A percentile compares a stretch with the other conserved stretches of the same genome.
phyloP scores from a whole-genome alignment of 2,797 vertebrate species.

The Sardinella longiceps region DNA sequence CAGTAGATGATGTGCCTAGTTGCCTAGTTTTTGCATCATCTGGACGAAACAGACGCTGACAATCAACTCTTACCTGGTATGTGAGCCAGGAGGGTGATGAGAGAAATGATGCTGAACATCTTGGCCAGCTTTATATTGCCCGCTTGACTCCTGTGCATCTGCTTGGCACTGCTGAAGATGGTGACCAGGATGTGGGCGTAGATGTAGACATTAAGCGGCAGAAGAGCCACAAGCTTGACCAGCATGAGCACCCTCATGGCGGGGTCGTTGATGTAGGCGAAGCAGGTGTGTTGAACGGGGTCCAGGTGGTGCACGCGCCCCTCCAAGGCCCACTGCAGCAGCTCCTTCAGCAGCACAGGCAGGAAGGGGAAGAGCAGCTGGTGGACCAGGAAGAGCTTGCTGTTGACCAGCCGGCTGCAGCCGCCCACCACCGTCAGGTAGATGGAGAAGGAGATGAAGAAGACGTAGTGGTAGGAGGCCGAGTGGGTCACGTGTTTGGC shows the following conservation, averaged over 20 bases:
- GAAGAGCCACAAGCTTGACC: constrained; percentile 47
- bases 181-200: constrained; percentile 62
- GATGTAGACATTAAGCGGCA: constrained; percentile 64
- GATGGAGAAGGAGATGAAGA: constrained; percentile 69
- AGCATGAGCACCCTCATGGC: constrained; percentile 54
- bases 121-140: constrained; percentile 61
- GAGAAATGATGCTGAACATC: constrained; percentile 63
- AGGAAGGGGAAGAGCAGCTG: constrained; percentile 64
- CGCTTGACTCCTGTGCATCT: constrained; percentile 63
- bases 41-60: not conserved
- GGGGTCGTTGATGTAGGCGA: constrained; percentile 65
- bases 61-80: constrained; percentile 57
- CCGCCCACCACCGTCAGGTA: constrained; percentile 64
- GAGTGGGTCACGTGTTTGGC: constrained; percentile 64
- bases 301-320: constrained; percentile 56
- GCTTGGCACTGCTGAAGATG: constrained; percentile 58
- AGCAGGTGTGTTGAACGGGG: constrained; percentile 61
- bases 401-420: constrained; percentile 54
- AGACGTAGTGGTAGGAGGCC: constrained; percentile 67
- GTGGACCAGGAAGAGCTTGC: constrained; percentile 56
- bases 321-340: constrained; percentile 56
- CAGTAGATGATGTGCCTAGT: not conserved
- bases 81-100: constrained; percentile 66
- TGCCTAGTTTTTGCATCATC: not conserved
- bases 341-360: constrained; percentile 57